Percentiles rank a stretch among this genome's conserved stretches.
Conservation (phyloP, 2,888 invertebrate species). For the Eupithecia centaureata region DNA sequence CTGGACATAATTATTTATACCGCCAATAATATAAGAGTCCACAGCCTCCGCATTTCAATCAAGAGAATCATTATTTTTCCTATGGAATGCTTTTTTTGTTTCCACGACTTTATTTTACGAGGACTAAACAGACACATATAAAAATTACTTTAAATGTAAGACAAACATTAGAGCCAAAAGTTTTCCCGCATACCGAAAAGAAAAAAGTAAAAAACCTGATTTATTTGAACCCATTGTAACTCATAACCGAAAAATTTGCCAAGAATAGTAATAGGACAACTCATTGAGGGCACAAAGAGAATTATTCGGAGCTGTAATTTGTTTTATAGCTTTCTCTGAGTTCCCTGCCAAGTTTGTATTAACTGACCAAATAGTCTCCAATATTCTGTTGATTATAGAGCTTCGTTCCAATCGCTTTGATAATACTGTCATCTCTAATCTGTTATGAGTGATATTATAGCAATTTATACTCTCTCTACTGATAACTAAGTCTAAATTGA, state of each 20-base stretch:
- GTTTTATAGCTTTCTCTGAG: constrained; percentile 16
- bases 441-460: background rate
- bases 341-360: constrained; percentile 20
- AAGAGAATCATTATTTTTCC: background rate
- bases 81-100: background rate
- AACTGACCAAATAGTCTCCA: background rate
- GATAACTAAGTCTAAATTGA: too few relatives aligned
- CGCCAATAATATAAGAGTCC: too few relatives aligned
- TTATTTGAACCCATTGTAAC: constrained; percentile 9
- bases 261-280: constrained; percentile 23
- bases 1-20: too few relatives aligned
- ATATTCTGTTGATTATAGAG: background rate
- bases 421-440: background rate
- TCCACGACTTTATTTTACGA: background rate
- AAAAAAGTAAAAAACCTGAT: background rate
- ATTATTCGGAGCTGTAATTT: constrained; percentile 23
- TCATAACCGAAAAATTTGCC: constrained; percentile 21
- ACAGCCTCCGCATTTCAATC: too few relatives aligned
- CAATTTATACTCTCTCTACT: background rate
- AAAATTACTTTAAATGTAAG: too few relatives aligned
- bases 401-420: background rate
- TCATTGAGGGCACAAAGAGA: constrained; percentile 19
- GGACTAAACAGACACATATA: too few relatives aligned
- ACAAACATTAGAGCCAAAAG: background rate
- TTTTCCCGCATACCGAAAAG: background rate